Conservation (phyloP, 2,888 invertebrate genomes). For the Sinodicranocentrus sp. region DNA sequence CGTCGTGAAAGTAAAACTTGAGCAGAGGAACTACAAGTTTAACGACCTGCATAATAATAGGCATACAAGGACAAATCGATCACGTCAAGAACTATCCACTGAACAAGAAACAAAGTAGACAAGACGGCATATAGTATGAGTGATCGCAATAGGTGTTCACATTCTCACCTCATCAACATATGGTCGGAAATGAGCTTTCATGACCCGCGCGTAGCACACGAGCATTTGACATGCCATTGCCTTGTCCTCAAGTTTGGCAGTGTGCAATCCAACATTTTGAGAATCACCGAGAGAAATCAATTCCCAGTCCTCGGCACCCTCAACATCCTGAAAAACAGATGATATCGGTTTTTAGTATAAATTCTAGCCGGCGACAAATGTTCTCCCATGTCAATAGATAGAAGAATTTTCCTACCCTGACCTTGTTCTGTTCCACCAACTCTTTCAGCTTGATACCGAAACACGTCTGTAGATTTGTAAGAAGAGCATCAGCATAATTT, state of each 20-base stretch:
- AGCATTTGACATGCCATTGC: constrained; percentile 98
- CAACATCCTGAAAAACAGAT: constrained; percentile 84
- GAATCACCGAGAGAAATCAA: constrained; percentile 96
- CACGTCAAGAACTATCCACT: too few species aligned
- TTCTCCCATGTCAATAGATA: constrained; percentile 97
- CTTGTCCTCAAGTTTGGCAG: constrained; percentile 96
- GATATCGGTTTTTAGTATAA: constrained; percentile 90
- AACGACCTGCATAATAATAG: constrained; percentile 81
- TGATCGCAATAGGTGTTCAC: background rate
- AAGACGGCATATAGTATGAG: constrained; percentile 1
- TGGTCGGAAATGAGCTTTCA: constrained; percentile 90
- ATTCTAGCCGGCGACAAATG: constrained; percentile 94
- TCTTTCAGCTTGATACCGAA: constrained; percentile 96
- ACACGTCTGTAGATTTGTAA: constrained; percentile 93
- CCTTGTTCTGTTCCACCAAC: constrained; percentile 94
- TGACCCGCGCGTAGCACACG: constrained; percentile 95
- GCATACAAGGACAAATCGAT: constrained; percentile 26
- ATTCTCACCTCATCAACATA: constrained; percentile 84
- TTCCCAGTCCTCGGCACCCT: constrained; percentile 94
- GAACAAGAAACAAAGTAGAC: background rate
- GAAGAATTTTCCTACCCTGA: too few species aligned
- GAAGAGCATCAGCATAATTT: constrained; percentile 90
- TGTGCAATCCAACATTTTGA: constrained; percentile 96
- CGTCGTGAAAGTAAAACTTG: constrained; percentile 96
- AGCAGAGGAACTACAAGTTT: constrained; percentile 92